phyloP scores from a whole-genome alignment of 1,140 invertebrate genomes.

The Linepithema humile region DNA sequence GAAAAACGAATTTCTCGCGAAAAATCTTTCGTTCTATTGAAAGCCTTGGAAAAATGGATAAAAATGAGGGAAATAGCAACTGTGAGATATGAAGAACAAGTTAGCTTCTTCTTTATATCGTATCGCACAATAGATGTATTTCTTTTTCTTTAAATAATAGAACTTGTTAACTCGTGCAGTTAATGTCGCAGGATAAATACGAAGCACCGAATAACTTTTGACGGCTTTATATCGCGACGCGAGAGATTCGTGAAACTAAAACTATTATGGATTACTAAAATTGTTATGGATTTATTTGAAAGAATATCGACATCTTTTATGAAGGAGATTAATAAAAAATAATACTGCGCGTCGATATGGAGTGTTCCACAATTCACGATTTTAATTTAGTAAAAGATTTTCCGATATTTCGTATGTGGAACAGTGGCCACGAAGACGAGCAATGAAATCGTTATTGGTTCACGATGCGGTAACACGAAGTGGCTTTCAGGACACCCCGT shows the following conservation, averaged over 20 bases:
- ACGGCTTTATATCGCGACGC: background rate
- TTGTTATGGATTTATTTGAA: background rate
- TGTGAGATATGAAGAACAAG: background rate
- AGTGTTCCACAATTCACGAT: background rate
- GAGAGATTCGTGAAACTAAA: background rate
- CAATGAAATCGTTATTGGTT: background rate
- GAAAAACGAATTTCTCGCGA: conserved; percentile 7
- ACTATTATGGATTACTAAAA: no score
- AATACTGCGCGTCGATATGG: background rate
- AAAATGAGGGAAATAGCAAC: background rate
- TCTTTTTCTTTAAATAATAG: background rate
- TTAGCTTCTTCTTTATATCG: background rate
- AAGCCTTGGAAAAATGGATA: conserved; percentile 11
- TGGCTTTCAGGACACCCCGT: conserved; percentile 11
- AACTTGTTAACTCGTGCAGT: background rate
- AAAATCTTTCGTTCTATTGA: conserved; percentile 27
- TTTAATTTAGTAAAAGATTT: background rate
- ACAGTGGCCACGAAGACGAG: background rate
- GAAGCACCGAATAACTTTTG: background rate
- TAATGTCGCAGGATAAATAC: background rate
- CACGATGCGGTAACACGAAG: background rate
- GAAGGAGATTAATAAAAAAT: background rate
- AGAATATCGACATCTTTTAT: background rate
- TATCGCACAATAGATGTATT: background rate
- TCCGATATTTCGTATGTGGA: background rate